Percentiles rank a stretch among this genome's conserved stretches.
phyloP scores from a whole-genome alignment of 2,113 vertebrate species.

The Edolisoma coerulescens region DNA sequence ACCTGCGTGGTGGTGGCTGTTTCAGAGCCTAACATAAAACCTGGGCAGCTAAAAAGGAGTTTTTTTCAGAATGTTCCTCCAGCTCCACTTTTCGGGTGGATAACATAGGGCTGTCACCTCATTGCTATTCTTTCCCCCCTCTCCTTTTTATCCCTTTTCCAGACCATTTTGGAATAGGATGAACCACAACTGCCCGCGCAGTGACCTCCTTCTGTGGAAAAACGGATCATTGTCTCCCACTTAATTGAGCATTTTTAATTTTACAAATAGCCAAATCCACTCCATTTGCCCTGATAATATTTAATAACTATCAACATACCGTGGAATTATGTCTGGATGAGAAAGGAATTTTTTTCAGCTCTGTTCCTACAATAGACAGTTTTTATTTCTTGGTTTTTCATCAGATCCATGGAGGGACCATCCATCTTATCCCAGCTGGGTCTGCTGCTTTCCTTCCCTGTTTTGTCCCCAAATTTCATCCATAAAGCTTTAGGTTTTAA shows the following conservation, averaged over 20 bases:
- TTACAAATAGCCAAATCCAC: background rate
- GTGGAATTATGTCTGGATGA: background rate
- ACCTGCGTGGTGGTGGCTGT: rapidly evolving
- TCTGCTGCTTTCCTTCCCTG: background rate
- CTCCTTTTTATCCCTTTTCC: background rate
- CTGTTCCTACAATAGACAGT: background rate
- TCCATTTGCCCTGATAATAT: background rate
- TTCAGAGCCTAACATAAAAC: background rate
- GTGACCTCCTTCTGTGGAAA: background rate
- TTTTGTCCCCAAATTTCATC: background rate
- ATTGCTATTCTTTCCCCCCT: rapidly evolving
- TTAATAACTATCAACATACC: background rate
- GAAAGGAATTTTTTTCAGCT: background rate
- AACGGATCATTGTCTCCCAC: background rate
- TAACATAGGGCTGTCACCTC: background rate
- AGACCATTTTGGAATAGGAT: background rate
- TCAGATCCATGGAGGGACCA: rapidly evolving
- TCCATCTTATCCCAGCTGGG: rapidly evolving
- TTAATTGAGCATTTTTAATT: background rate
- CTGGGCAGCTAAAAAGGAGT: background rate
- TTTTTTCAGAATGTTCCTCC: background rate
- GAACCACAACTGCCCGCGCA: background rate
- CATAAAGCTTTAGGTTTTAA: background rate
- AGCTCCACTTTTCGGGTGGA: background rate
- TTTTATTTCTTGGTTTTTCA: background rate